Conservation (phyloP, 2,888 invertebrate species). For the Eustalomyia histrio region DNA sequence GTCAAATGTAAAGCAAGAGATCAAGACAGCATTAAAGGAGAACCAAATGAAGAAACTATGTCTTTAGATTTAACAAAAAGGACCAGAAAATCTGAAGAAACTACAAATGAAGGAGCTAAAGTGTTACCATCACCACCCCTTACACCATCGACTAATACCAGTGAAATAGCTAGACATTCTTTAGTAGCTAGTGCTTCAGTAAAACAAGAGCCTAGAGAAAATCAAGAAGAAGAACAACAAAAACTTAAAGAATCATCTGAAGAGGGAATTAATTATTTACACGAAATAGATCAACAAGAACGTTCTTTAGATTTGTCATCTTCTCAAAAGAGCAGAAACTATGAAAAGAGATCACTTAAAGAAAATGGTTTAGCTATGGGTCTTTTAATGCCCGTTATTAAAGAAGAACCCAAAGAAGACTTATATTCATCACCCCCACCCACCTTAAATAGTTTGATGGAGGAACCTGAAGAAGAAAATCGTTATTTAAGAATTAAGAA, state of each 20-base stretch:
- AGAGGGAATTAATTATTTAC: background rate
- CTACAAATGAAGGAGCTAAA: constrained; percentile 74
- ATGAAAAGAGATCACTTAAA: constrained; percentile 3
- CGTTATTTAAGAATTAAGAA: constrained; percentile 73
- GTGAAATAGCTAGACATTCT: constrained; percentile 47
- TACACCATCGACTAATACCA: constrained; percentile 72
- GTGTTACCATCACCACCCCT: constrained; percentile 78
- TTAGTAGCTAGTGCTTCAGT: constrained; percentile 62
- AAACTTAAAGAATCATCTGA: background rate
- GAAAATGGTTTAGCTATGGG: constrained; percentile 32
- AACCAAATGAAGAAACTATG: constrained; percentile 71
- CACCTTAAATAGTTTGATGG: constrained; percentile 24
- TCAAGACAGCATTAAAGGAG: constrained; percentile 62
- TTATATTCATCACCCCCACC: constrained; percentile 24
- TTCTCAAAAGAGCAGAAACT: constrained; percentile 39
- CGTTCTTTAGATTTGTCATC: constrained; percentile 67
- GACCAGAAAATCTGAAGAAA: constrained; percentile 69
- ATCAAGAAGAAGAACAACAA: constrained; percentile 37
- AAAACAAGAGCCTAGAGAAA: constrained; percentile 70
- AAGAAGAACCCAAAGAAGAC: constrained; percentile 70
- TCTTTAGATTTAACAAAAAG: constrained; percentile 70
- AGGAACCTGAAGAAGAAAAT: constrained; percentile 68
- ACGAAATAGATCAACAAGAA: constrained; percentile 47
- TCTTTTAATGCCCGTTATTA: constrained; percentile 63
- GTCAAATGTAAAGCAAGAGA: constrained; percentile 71